These are phyloP conservation scores for Eurytoma adleriae DNA, from an alignment of 2,888 invertebrate genomes.

Conservation along the genomic window DNA sequence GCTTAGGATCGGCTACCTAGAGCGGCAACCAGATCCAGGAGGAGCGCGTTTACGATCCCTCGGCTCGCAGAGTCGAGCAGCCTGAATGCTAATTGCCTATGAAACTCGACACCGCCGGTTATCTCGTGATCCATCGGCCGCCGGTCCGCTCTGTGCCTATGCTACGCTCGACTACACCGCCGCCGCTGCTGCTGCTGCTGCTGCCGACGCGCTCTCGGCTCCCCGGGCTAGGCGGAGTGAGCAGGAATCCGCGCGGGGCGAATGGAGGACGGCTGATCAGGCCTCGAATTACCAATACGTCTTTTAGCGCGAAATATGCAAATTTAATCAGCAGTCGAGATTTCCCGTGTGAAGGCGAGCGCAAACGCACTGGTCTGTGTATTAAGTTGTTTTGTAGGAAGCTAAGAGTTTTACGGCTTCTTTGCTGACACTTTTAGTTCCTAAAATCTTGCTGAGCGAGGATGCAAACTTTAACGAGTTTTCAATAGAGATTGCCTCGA, in stretches of 20 bases:
- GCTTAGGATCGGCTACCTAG: slow-evolving; percentile 14
- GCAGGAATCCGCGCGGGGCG: not conserved
- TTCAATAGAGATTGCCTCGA: too few relatives aligned
- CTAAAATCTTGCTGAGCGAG: too few relatives aligned
- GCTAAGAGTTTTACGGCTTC: too few relatives aligned
- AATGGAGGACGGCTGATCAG: slow-evolving; percentile 15
- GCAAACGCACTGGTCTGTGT: not conserved
- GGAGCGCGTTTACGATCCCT: slow-evolving; percentile 55
- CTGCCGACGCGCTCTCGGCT: too few relatives aligned
- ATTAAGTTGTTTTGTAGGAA: slow-evolving; percentile 1
- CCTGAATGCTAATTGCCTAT: slow-evolving; percentile 61
- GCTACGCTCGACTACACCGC: slow-evolving; percentile 1
- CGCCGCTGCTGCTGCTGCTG: slow-evolving; percentile 2
- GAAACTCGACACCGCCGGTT: slow-evolving; percentile 59
- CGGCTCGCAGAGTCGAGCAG: slow-evolving; percentile 23
- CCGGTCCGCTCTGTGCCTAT: not conserved
- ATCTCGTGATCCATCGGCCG: slow-evolving; percentile 49
- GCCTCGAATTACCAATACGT: slow-evolving; percentile 44
- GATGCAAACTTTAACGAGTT: too few relatives aligned
- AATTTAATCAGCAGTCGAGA: slow-evolving; percentile 42
- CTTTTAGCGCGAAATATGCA: slow-evolving; percentile 45
- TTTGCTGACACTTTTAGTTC: too few relatives aligned
- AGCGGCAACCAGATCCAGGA: slow-evolving; percentile 25
- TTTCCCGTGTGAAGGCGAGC: not conserved
- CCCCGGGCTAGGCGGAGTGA: not conserved